Evolutionary conservation across 92 coral and sea anemone genomes (phyloP).

Genomic region (Porites evermanni): DNA sequence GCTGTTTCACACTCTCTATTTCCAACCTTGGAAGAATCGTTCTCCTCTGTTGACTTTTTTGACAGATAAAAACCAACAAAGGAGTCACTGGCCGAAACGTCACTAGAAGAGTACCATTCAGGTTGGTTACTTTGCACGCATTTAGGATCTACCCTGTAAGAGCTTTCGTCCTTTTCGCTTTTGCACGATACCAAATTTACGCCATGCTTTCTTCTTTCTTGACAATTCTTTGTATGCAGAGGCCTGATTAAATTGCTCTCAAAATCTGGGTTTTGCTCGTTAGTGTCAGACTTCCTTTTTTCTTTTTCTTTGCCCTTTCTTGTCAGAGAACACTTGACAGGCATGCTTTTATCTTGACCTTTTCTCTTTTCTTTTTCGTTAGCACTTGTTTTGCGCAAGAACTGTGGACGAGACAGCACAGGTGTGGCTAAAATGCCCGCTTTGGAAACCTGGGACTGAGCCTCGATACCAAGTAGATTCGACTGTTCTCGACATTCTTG

Average conservation of each 20-base stretch:
- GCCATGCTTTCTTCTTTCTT: neutral
- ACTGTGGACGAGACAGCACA: neutral
- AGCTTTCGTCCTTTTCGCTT: neutral
- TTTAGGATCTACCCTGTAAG: slow-evolving; percentile 3
- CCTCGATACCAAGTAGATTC: neutral
- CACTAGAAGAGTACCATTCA: slow-evolving; percentile 5
- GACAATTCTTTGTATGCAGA: neutral
- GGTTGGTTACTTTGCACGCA: slow-evolving; percentile 10
- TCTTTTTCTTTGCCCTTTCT: neutral
- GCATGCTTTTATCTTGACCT: neutral
- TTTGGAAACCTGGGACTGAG: neutral
- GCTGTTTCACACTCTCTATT: neutral
- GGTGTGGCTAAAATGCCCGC: slow-evolving; percentile 43
- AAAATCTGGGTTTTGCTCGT: neutral
- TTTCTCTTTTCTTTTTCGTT: neutral
- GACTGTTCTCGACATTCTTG: neutral
- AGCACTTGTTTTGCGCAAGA: neutral
- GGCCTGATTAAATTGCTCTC: neutral
- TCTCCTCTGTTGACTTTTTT: neutral
- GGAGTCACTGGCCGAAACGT: slow-evolving; percentile 1
- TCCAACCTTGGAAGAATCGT: neutral
- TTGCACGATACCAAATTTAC: neutral
- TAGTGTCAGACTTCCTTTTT: neutral
- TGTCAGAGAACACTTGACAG: neutral
- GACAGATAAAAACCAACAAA: neutral